These are phyloP conservation scores for Anagrus nilaparvatae DNA, from an alignment of 1,140 invertebrate genomes.

Conservation along the genomic window DNA sequence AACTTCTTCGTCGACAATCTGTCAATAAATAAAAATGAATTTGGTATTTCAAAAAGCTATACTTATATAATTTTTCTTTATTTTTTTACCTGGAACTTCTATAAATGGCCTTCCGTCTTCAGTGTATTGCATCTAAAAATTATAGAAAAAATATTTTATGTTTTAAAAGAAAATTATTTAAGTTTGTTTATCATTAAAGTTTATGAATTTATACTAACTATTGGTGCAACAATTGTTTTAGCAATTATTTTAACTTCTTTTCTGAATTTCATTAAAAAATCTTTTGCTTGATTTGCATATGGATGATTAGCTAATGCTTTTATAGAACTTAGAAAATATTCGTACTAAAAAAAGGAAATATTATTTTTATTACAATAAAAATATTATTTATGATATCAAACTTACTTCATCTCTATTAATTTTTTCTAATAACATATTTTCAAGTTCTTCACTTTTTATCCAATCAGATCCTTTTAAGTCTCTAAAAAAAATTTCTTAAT, in stretches of 20 bases:
- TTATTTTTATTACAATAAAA: background rate
- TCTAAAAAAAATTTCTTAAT: conserved; percentile 41
- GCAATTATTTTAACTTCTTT: conserved; percentile 46
- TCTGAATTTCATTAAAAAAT: conserved; percentile 63
- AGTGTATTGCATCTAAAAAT: conserved; percentile 11
- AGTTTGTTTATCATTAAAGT: conserved; percentile 9
- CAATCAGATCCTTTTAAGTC: conserved; percentile 49
- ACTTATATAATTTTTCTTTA: background rate
- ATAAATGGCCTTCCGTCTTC: conserved; percentile 11
- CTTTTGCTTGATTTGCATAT: conserved; percentile 52
- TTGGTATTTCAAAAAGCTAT: conserved; percentile 4
- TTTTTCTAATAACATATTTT: conserved; percentile 58
- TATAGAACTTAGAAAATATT: conserved; percentile 62
- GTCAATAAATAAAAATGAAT: conserved; percentile 19
- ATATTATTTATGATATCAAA: background rate
- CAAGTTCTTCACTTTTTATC: conserved; percentile 58
- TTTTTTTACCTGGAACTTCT: conserved; percentile 13
- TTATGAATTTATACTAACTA: conserved; percentile 22
- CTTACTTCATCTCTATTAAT: conserved; percentile 55
- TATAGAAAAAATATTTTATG: conserved; percentile 7
- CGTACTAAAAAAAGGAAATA: conserved; percentile 47
- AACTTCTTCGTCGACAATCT: conserved; percentile 65
- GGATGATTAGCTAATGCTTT: conserved; percentile 62
- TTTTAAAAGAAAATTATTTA: too few species aligned
- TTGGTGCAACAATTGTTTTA: conserved; percentile 42